Evolutionary conservation across 2,888 invertebrate species (phyloP), one percentile per base, ranked within the genome.

Genomic region (Slavum lentiscoides): DNA sequence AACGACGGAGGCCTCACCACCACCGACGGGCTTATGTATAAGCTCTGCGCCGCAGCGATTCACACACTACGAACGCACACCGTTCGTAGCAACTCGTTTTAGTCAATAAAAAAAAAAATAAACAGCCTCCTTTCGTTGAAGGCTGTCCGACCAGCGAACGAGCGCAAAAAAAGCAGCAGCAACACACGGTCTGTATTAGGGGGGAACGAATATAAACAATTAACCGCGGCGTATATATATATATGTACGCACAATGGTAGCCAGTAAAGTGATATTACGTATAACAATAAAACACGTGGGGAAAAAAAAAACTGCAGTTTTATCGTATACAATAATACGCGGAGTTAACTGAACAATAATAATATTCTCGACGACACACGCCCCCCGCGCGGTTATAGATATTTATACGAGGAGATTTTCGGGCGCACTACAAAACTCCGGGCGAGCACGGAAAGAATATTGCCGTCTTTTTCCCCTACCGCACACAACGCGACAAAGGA

Each of bases 271-370:
- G 55, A 77, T 30, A 30, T 77, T 77, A 70, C 23, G 62, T 23
- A n/a, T n/a, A 77, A 62, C 39, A 76, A 62, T 39, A 64, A 77
- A 77, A 70, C 17, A 61, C 17, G n/a, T 30, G 58, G 23, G 37
- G 19, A 49, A 58, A 58, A 76, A 23, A 6, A 9, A 53, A 69
- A 59, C 69, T 69, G 43, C 59, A 61, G 61, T 69, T 69, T 76
- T 69, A 76, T 61, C 49, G 19, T 23, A 30, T 30, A 30, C 30
- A 30, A 30, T 30, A 30, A 30, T 30, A 67, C 21, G 58, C 21
- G 43, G 53, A 64, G 19, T 39, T 67, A 75, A 66, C 59, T 75
- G 58, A 75, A 67, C 39, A 37, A 66, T 58, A 30, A 30, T 30
- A 30, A 66, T 58, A 74, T 43, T 9, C 53, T 58, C 21, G 39